A percentile compares a stretch with the other conserved stretches of the same genome.
Evolutionary conservation across 2,888 invertebrate species (phyloP).

Genomic region (Caenorhabditis sp.): DNA sequence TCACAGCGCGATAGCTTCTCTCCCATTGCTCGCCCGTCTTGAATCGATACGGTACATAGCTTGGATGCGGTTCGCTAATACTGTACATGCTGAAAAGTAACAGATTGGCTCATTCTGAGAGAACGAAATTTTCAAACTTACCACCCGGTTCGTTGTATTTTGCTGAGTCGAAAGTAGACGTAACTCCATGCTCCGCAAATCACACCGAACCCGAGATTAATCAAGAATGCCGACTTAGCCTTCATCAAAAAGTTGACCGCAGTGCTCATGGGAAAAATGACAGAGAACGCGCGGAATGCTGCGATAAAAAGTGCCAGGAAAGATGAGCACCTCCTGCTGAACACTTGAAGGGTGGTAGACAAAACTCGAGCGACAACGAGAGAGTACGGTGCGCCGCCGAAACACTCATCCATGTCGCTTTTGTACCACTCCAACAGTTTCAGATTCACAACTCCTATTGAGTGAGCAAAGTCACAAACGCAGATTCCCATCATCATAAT

Average conservation of each 20-base stretch:
- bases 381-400: not conserved
- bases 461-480: not conserved
- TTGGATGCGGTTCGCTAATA: not conserved
- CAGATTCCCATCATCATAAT: conserved; percentile 18
- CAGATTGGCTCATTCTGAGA: not conserved
- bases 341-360: not conserved
- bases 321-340: not conserved
- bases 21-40: not conserved
- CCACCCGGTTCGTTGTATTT: not conserved
- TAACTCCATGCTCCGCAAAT: not conserved
- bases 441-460: not conserved
- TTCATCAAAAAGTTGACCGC: conserved; percentile 1
- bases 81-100: not conserved
- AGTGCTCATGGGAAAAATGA: conserved; percentile 24
- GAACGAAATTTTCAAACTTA: not conserved
- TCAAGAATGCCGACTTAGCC: not conserved
- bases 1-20: not conserved
- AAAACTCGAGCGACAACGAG: not conserved
- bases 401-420: not conserved
- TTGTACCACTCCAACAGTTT: not conserved
- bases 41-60: not conserved
- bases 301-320: not conserved
- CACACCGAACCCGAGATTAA: not conserved
- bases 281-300: conserved; percentile 8
- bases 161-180: not conserved